Evolutionary conservation across 2,113 vertebrate species (phyloP).

Genomic region (Andinoacara biseriatus): DNA sequence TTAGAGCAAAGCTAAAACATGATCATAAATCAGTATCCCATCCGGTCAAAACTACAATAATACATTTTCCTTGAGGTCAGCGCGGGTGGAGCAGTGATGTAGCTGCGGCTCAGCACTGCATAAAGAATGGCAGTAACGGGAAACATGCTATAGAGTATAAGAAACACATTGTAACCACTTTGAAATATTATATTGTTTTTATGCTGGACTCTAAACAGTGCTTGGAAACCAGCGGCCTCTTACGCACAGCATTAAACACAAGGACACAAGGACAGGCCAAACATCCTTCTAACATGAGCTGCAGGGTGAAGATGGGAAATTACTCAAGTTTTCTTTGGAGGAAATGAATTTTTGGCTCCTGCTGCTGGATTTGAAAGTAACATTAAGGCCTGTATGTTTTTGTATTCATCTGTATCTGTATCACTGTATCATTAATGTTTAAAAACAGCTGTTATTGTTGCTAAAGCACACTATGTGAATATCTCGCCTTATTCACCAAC

Average conservation of each 20-base stretch:
- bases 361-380: background rate
- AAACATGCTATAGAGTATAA: background rate
- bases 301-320: background rate
- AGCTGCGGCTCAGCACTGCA: background rate
- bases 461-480: background rate
- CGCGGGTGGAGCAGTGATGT: background rate
- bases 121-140: background rate
- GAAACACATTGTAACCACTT: background rate
- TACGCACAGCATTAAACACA: background rate
- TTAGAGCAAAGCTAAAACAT: background rate
- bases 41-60: background rate
- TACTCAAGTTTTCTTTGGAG: fast-evolving
- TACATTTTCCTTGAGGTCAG: background rate
- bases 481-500: no score
- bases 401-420: no score
- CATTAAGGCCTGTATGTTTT: background rate
- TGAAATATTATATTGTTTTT: background rate
- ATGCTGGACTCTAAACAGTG: slow-evolving; percentile 2
- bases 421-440: background rate
- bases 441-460: background rate
- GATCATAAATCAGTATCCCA: background rate
- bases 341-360: background rate
- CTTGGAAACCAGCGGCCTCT: background rate
- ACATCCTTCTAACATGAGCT: background rate
- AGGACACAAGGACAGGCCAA: background rate